These are phyloP conservation scores for Scortum barcoo DNA, from an alignment of 2,113 vertebrate genomes.

Conservation along the genomic window DNA sequence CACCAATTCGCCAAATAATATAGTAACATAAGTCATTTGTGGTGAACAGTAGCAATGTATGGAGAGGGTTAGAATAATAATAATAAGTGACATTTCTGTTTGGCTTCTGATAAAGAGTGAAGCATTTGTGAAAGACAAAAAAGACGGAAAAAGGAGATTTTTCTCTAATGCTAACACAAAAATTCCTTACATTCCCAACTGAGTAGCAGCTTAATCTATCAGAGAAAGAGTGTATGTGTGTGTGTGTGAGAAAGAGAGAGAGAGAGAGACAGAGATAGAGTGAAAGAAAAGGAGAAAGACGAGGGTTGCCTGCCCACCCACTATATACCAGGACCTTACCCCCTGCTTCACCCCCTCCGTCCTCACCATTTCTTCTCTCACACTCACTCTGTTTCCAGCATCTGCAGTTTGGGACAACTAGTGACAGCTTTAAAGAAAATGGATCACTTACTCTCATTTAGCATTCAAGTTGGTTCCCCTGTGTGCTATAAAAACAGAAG, in stretches of 20 bases:
- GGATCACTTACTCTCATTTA: background rate
- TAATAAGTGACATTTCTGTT: background rate
- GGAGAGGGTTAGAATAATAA: background rate
- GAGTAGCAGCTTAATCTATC: slow-evolving; percentile 84
- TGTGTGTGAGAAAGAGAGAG: slow-evolving; percentile 5
- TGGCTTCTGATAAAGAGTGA: slow-evolving; percentile 12
- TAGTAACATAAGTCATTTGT: background rate
- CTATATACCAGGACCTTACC: slow-evolving; percentile 53
- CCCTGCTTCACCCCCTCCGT: slow-evolving; percentile 30
- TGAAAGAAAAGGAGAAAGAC: slow-evolving; percentile 19
- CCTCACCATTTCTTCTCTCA: slow-evolving; percentile 24
- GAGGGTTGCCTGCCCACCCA: slow-evolving; percentile 70
- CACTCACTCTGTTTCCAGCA: slow-evolving; percentile 6
- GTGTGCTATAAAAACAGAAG: background rate
- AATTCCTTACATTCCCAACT: slow-evolving; percentile 90
- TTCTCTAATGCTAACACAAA: slow-evolving; percentile 87
- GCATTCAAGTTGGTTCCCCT: background rate
- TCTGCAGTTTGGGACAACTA: background rate
- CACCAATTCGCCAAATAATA: background rate
- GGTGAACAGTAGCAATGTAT: slow-evolving; percentile 1
- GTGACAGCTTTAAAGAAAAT: background rate
- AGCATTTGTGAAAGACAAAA: slow-evolving; percentile 22
- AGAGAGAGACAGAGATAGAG: background rate
- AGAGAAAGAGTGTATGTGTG: slow-evolving; percentile 42
- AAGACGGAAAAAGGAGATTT: slow-evolving; percentile 64